phyloP scores from a whole-genome alignment of 2,113 vertebrate genomes.

The Periophthalmodon schlosseri region DNA sequence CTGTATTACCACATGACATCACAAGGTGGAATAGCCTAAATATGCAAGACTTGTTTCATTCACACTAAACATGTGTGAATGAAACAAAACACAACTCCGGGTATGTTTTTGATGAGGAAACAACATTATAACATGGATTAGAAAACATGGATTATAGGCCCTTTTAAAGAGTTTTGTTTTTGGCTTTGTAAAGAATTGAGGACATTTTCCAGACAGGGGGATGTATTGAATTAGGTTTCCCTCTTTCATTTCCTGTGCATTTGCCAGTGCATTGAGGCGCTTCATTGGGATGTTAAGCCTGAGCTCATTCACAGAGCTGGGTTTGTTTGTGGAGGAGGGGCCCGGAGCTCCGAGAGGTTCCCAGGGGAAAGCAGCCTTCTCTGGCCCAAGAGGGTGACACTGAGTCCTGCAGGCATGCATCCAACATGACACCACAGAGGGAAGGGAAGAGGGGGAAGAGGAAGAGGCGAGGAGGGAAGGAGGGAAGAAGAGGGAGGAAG shows the following conservation, averaged over 20 bases:
- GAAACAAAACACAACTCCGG: too few relatives aligned
- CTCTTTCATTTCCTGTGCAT: slow-evolving; percentile 1
- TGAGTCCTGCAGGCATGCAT: slow-evolving; percentile 68
- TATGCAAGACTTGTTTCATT: too few relatives aligned
- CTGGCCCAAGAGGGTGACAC: slow-evolving; percentile 54
- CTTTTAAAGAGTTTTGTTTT: not conserved
- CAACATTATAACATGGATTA: too few relatives aligned
- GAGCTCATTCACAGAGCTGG: slow-evolving; percentile 32
- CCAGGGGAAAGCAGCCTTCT: slow-evolving; percentile 58
- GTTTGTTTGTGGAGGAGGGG: slow-evolving; percentile 24
- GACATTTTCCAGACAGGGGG: not conserved
- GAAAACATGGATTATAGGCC: too few relatives aligned
- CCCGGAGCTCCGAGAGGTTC: slow-evolving; percentile 31
- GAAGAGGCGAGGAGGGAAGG: slow-evolving; percentile 4
- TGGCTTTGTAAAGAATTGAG: not conserved
- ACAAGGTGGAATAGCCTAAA: too few relatives aligned
- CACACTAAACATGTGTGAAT: too few relatives aligned
- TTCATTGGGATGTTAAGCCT: slow-evolving; percentile 24
- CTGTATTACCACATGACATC: too few relatives aligned
- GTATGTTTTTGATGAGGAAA: too few relatives aligned
- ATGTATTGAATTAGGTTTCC: not conserved
- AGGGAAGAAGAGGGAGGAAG: slow-evolving; percentile 19
- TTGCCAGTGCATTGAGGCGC: not conserved
- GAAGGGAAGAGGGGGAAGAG: slow-evolving; percentile 8
- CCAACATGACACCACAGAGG: slow-evolving; percentile 37